Evolutionary conservation across 2,888 invertebrate genomes (phyloP).

Genomic region (Calameuta pallipes): DNA sequence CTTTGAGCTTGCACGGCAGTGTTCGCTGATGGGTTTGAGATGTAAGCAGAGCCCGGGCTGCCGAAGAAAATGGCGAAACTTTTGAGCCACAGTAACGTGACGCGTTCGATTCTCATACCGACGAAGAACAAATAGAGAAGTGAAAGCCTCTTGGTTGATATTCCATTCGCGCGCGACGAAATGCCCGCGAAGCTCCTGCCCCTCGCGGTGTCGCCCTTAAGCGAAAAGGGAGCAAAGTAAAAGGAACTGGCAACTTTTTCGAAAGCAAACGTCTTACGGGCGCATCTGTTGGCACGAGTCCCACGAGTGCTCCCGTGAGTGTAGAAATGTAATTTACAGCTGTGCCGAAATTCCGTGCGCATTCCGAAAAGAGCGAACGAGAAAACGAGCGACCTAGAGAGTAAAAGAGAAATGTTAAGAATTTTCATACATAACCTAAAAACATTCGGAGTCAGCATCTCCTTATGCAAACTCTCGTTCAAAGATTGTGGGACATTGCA

Average conservation of each 20-base stretch:
- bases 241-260: neutral
- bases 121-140: conserved; percentile 41
- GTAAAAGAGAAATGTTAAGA: neutral
- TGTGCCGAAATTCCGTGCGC: neutral
- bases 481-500: neutral
- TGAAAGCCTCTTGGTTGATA: conserved; percentile 42
- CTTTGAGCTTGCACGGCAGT: conserved; percentile 1
- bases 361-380: neutral
- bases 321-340: neutral
- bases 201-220: neutral
- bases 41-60: conserved; percentile 32
- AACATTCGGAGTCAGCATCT: neutral
- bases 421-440: neutral
- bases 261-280: neutral
- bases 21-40: conserved; percentile 41
- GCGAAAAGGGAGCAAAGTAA: neutral
- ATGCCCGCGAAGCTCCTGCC: neutral
- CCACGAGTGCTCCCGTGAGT: neutral
- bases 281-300: neutral
- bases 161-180: conserved; percentile 36
- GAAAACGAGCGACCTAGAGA: neutral
- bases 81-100: conserved; percentile 19
- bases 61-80: conserved; percentile 42
- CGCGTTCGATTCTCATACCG: conserved; percentile 15
- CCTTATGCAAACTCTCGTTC: neutral